Base-by-base conservation (phyloP, 2,888 invertebrate species). In the Lutraria lutraria region DNA sequence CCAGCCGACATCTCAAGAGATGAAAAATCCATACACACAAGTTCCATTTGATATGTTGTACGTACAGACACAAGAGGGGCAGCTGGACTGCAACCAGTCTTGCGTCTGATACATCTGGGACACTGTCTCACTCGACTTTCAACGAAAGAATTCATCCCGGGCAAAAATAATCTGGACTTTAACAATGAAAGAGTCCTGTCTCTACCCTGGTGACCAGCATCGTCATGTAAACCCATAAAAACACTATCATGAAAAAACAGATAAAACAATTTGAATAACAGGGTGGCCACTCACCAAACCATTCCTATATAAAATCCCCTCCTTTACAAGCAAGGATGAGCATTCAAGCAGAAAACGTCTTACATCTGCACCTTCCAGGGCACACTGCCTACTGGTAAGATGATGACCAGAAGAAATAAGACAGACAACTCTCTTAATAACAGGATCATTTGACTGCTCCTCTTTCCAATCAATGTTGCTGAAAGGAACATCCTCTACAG, bases 171-270 rank as follows among this genome's bases (percentile, higher is more conserved):
- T n/a, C n/a, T n/a, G n/a, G n/a, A n/a, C n/a, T n/a, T n/a, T n/a
- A n/a, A n/a, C n/a, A n/a, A n/a, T n/a, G n/a, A n/a, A n/a, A n/a
- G n/a, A n/a, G n/a, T n/a, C n/a, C n/a, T n/a, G n/a, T n/a, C n/a
- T n/a, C n/a, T n/a, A n/a, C n/a, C n/a, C n/a, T n/a, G 82, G 21
- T 82, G 82, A 25, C 82, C 82, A 19, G 82, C 60, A 31, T 82
- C 60, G 53, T 82, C 82, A 82, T 82, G 82, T 29, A 60, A 31
- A 0, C 31, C 82, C 21, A 31, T 31, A 31, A 82, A 82, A 31
- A 60, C 60, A 0, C 34, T 53, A 60, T 56, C 82, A 29, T 82
- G 82, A 60, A 60, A 63, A 19, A 25, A 15, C 31, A 19, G 54
- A 54, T 29, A 81, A 10, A 2, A 82, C 60, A 25, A 82, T 29